phyloP scores from a whole-genome alignment of 2,113 vertebrate genomes.

The Nothocercus julius region DNA sequence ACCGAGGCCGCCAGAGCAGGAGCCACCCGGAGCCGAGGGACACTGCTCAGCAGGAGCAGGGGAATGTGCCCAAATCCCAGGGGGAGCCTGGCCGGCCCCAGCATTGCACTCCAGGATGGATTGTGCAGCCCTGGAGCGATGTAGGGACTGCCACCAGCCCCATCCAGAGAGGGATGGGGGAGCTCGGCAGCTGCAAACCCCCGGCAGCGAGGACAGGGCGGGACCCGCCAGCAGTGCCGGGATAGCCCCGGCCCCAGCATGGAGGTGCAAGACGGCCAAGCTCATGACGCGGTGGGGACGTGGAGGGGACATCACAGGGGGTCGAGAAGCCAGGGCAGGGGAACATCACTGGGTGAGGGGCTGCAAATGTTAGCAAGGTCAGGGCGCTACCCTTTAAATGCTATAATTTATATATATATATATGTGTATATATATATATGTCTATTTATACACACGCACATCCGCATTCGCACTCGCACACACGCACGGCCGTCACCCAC shows the following conservation, averaged over 20 bases:
- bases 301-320: background rate
- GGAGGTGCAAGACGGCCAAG: background rate
- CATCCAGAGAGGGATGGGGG: background rate
- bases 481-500: conserved; percentile 14
- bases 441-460: conserved; percentile 9
- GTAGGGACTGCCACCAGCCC: too few species aligned
- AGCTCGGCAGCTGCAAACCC: background rate
- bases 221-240: background rate
- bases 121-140: too few species aligned
- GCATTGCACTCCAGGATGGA: too few species aligned
- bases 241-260: background rate
- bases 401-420: conserved; percentile 58
- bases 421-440: conserved; percentile 23
- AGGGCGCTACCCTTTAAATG: conserved; percentile 65
- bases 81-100: too few species aligned
- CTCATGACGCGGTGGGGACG: background rate
- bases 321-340: conserved; percentile 11
- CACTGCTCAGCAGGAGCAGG: too few species aligned
- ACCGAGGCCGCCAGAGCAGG: too few species aligned
- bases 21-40: too few species aligned
- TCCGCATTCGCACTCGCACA: background rate
- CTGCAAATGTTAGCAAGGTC: conserved; percentile 59
- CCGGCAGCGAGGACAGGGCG: background rate
- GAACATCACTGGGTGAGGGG: background rate
- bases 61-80: too few species aligned